These are phyloP conservation scores for Tokudaia muenninki DNA, from an alignment of 2,797 vertebrate genomes.

Conservation along the genomic window DNA sequence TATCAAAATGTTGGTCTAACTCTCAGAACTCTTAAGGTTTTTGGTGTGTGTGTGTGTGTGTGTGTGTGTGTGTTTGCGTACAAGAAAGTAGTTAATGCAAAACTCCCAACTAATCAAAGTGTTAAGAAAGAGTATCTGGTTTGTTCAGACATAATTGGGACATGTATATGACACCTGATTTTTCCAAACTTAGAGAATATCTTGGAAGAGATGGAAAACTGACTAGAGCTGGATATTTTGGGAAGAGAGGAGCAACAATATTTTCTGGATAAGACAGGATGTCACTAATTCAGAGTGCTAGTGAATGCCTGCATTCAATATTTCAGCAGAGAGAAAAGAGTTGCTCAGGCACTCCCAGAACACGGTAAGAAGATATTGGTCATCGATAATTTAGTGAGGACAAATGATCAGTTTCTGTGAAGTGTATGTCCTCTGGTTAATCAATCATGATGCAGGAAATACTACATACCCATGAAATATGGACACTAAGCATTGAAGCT, in stretches of 20 bases:
- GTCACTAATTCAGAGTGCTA: neutral
- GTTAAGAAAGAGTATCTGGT: neutral
- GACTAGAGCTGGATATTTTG: too few relatives aligned
- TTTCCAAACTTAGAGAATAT: neutral
- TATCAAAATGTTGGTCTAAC: too few relatives aligned
- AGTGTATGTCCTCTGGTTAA: neutral
- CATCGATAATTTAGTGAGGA: neutral
- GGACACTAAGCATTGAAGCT: neutral
- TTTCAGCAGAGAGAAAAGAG: neutral
- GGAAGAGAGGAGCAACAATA: neutral
- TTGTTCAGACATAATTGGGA: neutral
- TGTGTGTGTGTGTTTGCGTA: neutral
- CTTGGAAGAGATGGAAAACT: neutral
- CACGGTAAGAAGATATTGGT: neutral
- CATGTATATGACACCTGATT: neutral
- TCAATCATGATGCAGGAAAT: neutral
- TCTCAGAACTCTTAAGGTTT: too few relatives aligned
- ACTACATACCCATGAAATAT: neutral
- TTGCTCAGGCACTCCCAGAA: neutral
- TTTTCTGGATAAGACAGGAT: neutral
- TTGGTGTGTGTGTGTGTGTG: neutral
- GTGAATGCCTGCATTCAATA: neutral
- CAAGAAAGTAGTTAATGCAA: neutral
- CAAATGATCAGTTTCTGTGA: neutral
- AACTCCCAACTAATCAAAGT: neutral